Evolutionary conservation across 2,888 invertebrate genomes (phyloP), one percentile per base, ranked within the genome.

Genomic region (Dolomedes plantarius): DNA sequence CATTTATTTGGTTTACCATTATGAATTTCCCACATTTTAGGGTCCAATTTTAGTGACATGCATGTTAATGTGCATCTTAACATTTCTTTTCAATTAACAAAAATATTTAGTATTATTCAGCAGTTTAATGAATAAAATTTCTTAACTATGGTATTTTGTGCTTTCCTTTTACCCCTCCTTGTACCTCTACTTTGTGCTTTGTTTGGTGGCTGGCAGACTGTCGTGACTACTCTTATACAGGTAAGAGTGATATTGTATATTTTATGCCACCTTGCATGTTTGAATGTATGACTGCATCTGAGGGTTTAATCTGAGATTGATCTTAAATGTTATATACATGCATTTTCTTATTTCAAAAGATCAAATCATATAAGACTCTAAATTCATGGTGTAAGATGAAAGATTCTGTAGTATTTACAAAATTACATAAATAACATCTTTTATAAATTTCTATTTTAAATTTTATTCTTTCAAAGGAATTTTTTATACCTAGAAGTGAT

Each of bases 221-320:
- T 74, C 78, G 79, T 74, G 87, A 86, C 77, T 89, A 89, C 87
- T 89, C 89, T 86, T 81, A 89, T 76, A 87, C 89, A 89, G 89
- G 89, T 89, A 89, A 88, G 88, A 41, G 46, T 36, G 19, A n/a
- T 56, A 69, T 41, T 29, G 32, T 68, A 23, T 41, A 29, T 19
- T 74, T 0, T 62, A 11, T 65, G 62, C 31, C 31, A 65, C 29
- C 65, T 29, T 65, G 29, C 29, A 39, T 68, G 23, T 19, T 72
- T 56, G 13, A 32, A 68, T 82, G n/a, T 72, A 46, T 7, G 3
- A 65, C 6, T 72, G n/a, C 65, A 50, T 36, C 32, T 71, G 46
- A 23, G 31, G 19, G 1, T 65, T 56, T 16, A n/a, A 39, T 73
- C 28, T 68, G 19, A 5, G 62, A 19, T 36, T n/a, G 39, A 56